Evolutionary conservation across 2,888 invertebrate genomes (phyloP).

Genomic region (Campaea margaritaria): DNA sequence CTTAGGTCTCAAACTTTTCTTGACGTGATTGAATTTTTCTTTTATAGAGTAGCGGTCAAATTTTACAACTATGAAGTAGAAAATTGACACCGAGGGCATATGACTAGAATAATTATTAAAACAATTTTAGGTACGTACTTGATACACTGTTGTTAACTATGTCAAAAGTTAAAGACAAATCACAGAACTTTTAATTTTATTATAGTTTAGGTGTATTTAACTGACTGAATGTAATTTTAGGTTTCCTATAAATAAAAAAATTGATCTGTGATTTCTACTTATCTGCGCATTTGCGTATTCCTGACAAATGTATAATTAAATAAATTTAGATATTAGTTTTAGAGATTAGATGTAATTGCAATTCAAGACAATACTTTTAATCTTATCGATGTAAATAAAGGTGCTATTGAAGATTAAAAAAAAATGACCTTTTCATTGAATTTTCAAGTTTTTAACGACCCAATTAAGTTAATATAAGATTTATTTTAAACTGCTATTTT

Average conservation of each 20-base stretch:
- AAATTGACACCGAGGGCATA: not conserved
- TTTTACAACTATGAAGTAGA: not conserved
- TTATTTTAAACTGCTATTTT: not conserved
- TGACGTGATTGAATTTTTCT: not conserved
- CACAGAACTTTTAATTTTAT: not conserved
- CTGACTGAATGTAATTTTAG: slow-evolving; percentile 27
- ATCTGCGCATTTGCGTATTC: slow-evolving; percentile 23
- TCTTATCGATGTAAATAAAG: slow-evolving; percentile 45
- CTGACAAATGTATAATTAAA: slow-evolving; percentile 14
- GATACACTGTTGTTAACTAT: not conserved
- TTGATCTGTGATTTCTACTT: slow-evolving; percentile 39
- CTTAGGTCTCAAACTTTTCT: not conserved
- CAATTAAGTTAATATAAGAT: not conserved
- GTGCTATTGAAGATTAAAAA: slow-evolving; percentile 44
- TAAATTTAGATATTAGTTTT: not conserved
- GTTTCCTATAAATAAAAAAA: slow-evolving; percentile 7
- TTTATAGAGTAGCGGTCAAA: not conserved
- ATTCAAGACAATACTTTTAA: slow-evolving; percentile 16
- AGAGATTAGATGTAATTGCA: not conserved
- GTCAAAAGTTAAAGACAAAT: not conserved
- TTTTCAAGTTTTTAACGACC: no score
- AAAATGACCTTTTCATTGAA: slow-evolving; percentile 31
- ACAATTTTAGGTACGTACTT: not conserved
- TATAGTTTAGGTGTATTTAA: slow-evolving; percentile 7
- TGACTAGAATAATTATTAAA: not conserved